Base-by-base conservation (phyloP, 2,888 invertebrate genomes). In the Agonopterix arenella region DNA sequence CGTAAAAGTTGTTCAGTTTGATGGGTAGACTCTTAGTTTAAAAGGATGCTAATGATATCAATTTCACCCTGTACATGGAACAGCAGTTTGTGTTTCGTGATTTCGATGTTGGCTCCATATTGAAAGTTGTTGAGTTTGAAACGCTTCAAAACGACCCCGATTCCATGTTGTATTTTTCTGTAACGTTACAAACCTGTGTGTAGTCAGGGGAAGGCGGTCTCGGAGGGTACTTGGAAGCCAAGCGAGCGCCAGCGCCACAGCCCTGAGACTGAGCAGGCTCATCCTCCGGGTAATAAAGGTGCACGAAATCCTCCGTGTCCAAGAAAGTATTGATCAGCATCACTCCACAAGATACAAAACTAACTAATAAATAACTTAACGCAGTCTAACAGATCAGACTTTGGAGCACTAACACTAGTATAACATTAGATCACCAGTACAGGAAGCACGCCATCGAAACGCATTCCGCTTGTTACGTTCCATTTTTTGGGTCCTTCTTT, bases 221-320 rank as follows among this genome's bases (percentile, higher is more conserved):
- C 51, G 79, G 71, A 36, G 84, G 76, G 64, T 84, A 85, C 69
- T 86, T 89, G 62, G 84, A 78, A 51, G 86, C 85, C 81, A 86
- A 77, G 49, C 89, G 79, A 46, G 89, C 89, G 52, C 86, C 86
- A 28, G 84, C 88, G 40, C 84, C 85, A 61, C 88, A 88, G 46
- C 86, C 86, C 62, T 88, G 88, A 50, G 77, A 67, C 28, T 28
- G 28, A 49, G 76, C 71, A 45, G 79, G 71, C 70, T 89, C 89
- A 84, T 89, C 89, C 74, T 89, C 89, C 51, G 86, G 78, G 57
- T 89, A 89, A 70, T 89, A 88, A 49, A 89, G 72, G 56, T 89
- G 89, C 80, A 89, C 89, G 84, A 89, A 89, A 77, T 89, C 89
- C 73, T 89, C 89, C 82, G 89, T 89, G 84, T 89, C 89, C 79